Conservation (phyloP, 2,888 invertebrate genomes). For the Drosophila paucipuncta region DNA sequence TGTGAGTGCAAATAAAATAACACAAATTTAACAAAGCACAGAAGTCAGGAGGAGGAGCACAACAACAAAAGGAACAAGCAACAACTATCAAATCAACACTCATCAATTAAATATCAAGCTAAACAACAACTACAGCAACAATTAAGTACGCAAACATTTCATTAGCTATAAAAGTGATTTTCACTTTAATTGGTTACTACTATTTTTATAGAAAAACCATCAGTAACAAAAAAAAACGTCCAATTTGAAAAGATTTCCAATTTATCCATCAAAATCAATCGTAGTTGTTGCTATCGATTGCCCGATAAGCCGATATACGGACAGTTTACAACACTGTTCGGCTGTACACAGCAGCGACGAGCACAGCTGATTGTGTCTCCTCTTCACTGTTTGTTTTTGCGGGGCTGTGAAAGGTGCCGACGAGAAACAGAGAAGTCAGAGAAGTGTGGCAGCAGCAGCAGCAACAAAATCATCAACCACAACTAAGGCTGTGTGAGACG, state of each 20-base stretch:
- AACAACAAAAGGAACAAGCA: slow-evolving; percentile 43
- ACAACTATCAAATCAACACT: slow-evolving; percentile 26
- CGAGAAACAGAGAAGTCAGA: slow-evolving; percentile 33
- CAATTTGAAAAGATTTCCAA: slow-evolving; percentile 40
- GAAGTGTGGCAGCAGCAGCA: slow-evolving; percentile 37
- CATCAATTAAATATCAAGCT: slow-evolving; percentile 24
- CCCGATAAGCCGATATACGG: slow-evolving; percentile 40
- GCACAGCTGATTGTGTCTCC: slow-evolving; percentile 63
- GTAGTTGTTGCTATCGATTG: slow-evolving; percentile 54
- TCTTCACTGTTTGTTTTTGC: slow-evolving; percentile 40
- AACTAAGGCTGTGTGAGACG: slow-evolving; percentile 51
- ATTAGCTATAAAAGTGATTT: slow-evolving; percentile 44
- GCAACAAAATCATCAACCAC: slow-evolving; percentile 19
- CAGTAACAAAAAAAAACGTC: slow-evolving; percentile 26
- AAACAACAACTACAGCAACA: slow-evolving; percentile 12
- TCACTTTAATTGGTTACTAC: slow-evolving; percentile 50
- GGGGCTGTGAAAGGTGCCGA: slow-evolving; percentile 49
- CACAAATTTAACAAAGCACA: slow-evolving; percentile 31
- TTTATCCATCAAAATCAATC: slow-evolving; percentile 4
- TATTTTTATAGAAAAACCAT: slow-evolving; percentile 61
- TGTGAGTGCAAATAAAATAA: slow-evolving; percentile 59
- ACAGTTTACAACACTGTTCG: slow-evolving; percentile 61
- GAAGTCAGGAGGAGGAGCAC: slow-evolving; percentile 40
- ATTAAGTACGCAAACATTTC: slow-evolving; percentile 45
- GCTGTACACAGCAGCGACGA: slow-evolving; percentile 15